phyloP scores from a whole-genome alignment of 1,140 invertebrate species.

The Drosophila tropicalis region DNA sequence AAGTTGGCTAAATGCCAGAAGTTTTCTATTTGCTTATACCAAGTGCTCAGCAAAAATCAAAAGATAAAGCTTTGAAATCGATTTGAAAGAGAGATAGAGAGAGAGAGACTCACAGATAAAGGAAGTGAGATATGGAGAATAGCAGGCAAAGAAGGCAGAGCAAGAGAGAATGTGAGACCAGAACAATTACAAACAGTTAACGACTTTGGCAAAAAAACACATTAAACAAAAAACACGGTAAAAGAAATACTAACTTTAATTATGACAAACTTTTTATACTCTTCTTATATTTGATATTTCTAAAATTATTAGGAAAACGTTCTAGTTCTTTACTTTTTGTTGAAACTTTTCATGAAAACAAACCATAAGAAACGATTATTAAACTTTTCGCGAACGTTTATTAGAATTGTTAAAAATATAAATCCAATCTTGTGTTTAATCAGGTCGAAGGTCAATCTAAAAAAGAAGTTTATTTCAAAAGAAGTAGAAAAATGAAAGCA shows the following conservation, averaged over 20 bases:
- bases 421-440: too few species aligned
- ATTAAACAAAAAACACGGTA: background rate
- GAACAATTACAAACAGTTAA: slow-evolving; percentile 45
- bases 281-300: background rate
- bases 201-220: slow-evolving; percentile 23
- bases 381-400: too few species aligned
- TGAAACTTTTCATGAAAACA: too few species aligned
- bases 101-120: slow-evolving; percentile 1
- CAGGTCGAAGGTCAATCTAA: too few species aligned
- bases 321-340: too few species aligned
- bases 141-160: background rate
- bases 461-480: too few species aligned
- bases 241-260: background rate
- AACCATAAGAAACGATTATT: too few species aligned
- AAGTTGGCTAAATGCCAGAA: slow-evolving; percentile 62
- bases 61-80: slow-evolving; percentile 42
- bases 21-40: slow-evolving; percentile 59
- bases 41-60: slow-evolving; percentile 64
- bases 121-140: background rate
- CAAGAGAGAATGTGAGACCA: slow-evolving; percentile 14
- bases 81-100: slow-evolving; percentile 32
- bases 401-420: too few species aligned
- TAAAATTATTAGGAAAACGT: background rate
- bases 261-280: slow-evolving; percentile 16
- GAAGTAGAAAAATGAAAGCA: too few species aligned